phyloP scores from a whole-genome alignment of 2,888 invertebrate species.

The Drosophila affinis region DNA sequence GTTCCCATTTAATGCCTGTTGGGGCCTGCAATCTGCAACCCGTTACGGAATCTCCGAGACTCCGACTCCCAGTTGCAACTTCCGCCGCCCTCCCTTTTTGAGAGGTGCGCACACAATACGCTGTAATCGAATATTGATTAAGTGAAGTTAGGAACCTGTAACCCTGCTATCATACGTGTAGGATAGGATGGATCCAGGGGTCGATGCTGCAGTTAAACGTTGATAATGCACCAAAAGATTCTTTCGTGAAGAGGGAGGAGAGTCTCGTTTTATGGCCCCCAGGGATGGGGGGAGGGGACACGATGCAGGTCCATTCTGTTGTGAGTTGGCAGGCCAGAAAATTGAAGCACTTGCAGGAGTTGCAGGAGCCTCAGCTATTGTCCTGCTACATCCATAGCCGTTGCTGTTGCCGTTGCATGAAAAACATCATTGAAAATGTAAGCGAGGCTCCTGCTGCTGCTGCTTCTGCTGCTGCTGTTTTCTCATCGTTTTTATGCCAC shows the following conservation, averaged over 20 bases:
- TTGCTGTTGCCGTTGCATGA: conserved; percentile 38
- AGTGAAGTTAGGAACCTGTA: conserved; percentile 52
- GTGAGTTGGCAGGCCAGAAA: conserved; percentile 72
- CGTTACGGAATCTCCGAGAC: too few species aligned
- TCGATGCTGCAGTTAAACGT: conserved; percentile 76
- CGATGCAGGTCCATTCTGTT: conserved; percentile 17
- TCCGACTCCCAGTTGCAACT: conserved; percentile 8
- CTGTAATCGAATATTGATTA: conserved; percentile 77
- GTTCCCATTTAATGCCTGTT: conserved; percentile 25
- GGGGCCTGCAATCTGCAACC: conserved; percentile 23
- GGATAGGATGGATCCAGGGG: background rate
- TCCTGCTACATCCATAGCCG: conserved; percentile 2
- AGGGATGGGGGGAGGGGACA: background rate
- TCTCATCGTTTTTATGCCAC: background rate
- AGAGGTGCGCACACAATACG: conserved; percentile 43
- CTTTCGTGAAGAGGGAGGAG: conserved; percentile 31
- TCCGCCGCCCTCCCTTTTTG: conserved; percentile 29
- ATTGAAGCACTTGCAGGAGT: conserved; percentile 69
- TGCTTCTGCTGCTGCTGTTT: background rate
- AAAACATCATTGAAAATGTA: conserved; percentile 57
- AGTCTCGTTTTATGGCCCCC: background rate
- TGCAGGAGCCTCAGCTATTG: conserved; percentile 1
- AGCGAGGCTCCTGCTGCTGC: conserved; percentile 13
- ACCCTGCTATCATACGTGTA: background rate
- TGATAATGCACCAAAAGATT: conserved; percentile 66